Conservation (phyloP, 2,888 invertebrate genomes). For the Cheilosia pagana region DNA sequence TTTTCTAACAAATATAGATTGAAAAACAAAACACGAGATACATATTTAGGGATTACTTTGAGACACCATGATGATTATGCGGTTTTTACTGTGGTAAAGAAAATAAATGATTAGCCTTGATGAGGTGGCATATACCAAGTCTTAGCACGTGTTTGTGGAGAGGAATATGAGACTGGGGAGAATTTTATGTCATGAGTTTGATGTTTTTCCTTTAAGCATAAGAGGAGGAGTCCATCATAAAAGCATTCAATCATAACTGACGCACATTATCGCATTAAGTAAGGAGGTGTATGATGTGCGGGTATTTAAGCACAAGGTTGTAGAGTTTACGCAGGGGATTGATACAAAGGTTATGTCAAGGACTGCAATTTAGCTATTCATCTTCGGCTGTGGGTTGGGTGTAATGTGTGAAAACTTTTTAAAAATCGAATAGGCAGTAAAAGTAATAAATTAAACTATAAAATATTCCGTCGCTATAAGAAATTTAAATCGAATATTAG, state of each 20-base stretch:
- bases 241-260: conserved; percentile 29
- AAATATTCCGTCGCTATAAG: too few species aligned
- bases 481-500: too few species aligned
- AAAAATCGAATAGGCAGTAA: too few species aligned
- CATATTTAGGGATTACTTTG: conserved; percentile 37
- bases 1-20: not conserved
- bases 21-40: conserved; percentile 40
- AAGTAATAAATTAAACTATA: too few species aligned
- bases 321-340: not conserved
- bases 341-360: not conserved
- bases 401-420: too few species aligned
- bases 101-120: conserved; percentile 50
- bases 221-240: conserved; percentile 20
- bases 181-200: too few species aligned
- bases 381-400: too few species aligned
- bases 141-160: conserved; percentile 27
- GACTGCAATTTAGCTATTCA: too few species aligned
- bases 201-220: conserved; percentile 7
- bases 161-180: not conserved
- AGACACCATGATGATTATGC: conserved; percentile 34
- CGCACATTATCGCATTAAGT: conserved; percentile 1
- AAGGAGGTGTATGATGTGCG: not conserved
- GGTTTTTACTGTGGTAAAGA: conserved; percentile 19
- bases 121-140: conserved; percentile 25
- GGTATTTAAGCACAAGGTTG: not conserved